Conservation (phyloP, 2,888 invertebrate genomes). For the Diloba caeruleocephala region DNA sequence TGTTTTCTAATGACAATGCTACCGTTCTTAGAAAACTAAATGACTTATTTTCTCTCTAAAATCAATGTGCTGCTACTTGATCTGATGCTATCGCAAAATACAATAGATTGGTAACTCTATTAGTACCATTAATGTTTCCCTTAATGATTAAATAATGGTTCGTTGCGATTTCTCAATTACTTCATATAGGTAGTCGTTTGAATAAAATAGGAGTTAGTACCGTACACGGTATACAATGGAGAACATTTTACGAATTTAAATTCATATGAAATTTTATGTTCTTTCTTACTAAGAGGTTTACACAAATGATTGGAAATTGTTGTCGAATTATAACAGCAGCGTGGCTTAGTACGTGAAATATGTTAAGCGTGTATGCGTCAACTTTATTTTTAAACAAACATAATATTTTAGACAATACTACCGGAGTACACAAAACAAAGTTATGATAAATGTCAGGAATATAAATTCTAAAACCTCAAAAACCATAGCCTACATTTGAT, state of each 20-base stretch:
- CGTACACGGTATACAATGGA: no score
- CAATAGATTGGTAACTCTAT: slow-evolving; percentile 12
- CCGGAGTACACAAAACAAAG: no score
- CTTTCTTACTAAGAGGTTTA: no score
- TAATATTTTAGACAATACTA: background rate
- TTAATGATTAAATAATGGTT: slow-evolving; percentile 28
- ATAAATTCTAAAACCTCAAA: background rate
- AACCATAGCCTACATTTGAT: background rate
- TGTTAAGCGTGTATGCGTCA: background rate
- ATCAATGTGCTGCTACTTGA: slow-evolving; percentile 12
- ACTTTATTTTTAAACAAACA: background rate
- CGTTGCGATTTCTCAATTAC: slow-evolving; percentile 23
- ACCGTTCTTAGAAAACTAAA: slow-evolving; percentile 26
- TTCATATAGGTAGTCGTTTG: slow-evolving; percentile 19
- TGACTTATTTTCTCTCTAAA: slow-evolving; percentile 32
- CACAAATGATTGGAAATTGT: no score
- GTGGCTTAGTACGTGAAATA: background rate
- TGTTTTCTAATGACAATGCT: slow-evolving; percentile 48
- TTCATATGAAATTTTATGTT: no score
- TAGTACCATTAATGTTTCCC: slow-evolving; percentile 5
- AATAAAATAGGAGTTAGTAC: slow-evolving; percentile 13
- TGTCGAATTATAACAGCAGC: no score
- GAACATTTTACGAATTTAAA: no score
- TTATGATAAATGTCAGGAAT: no score
- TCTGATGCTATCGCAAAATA: slow-evolving; percentile 14